These are phyloP conservation scores for Desoria tigrina DNA, from an alignment of 2,888 invertebrate genomes.

Conservation along the genomic window DNA sequence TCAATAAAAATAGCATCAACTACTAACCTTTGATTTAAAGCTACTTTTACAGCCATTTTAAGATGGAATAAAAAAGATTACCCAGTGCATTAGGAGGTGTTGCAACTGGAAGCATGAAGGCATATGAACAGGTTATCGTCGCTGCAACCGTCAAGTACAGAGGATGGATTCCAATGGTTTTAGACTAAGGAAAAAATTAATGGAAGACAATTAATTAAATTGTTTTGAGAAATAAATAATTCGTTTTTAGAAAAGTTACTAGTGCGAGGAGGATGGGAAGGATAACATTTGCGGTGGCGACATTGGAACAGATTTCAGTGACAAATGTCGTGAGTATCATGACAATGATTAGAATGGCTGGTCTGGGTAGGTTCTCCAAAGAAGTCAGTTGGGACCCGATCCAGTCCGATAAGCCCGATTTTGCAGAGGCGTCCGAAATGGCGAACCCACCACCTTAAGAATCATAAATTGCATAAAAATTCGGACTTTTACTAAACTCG, in stretches of 20 bases:
- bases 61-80: too few species aligned
- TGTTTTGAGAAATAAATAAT: too few species aligned
- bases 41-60: too few species aligned
- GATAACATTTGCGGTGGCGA: slow-evolving; percentile 85
- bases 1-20: too few species aligned
- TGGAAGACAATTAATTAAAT: slow-evolving; percentile 26
- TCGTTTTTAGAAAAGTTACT: slow-evolving; percentile 58
- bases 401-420: slow-evolving; percentile 73
- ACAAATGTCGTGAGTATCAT: slow-evolving; percentile 75
- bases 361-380: slow-evolving; percentile 65
- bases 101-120: slow-evolving; percentile 92
- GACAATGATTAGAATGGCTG: slow-evolving; percentile 72
- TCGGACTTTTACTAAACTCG: too few species aligned
- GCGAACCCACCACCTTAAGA: slow-evolving; percentile 81
- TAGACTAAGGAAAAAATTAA: slow-evolving; percentile 62
- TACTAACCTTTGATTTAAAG: too few species aligned
- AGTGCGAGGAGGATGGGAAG: slow-evolving; percentile 79
- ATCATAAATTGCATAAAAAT: not conserved
- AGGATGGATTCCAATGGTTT: slow-evolving; percentile 74
- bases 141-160: slow-evolving; percentile 87
- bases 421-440: slow-evolving; percentile 79
- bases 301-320: slow-evolving; percentile 72
- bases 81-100: slow-evolving; percentile 59
- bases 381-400: slow-evolving; percentile 72
- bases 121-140: slow-evolving; percentile 84